A percentile compares a stretch with the other conserved stretches of the same genome.
Evolutionary conservation across 2,888 invertebrate genomes (phyloP).

Genomic region (Anagyrus pseudococci): DNA sequence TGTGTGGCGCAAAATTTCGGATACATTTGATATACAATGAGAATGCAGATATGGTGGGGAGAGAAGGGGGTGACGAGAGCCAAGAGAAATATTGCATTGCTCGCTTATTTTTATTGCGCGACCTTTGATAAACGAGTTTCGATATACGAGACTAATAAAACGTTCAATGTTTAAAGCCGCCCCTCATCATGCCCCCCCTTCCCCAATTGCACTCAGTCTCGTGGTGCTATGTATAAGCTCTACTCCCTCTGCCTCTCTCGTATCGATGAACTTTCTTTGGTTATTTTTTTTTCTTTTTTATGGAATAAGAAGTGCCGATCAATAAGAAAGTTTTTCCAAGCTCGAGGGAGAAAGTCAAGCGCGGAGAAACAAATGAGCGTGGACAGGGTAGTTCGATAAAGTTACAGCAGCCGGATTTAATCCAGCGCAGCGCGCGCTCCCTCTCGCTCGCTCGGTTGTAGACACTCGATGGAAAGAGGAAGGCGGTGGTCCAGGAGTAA

Average conservation of each 20-base stretch:
- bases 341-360: too few species aligned
- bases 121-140: constrained; percentile 8
- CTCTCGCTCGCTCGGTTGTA: too few species aligned
- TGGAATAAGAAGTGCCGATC: not conserved
- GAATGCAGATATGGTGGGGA: not conserved
- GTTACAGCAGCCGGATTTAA: too few species aligned
- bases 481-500: not conserved
- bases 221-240: not conserved
- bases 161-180: too few species aligned
- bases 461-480: too few species aligned
- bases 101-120: not conserved
- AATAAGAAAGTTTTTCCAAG: too few species aligned
- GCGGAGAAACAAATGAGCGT: too few species aligned
- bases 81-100: not conserved
- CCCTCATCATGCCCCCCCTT: too few species aligned
- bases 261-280: too few species aligned
- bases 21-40: constrained; percentile 24
- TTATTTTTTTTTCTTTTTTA: not conserved
- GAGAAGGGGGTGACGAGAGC: not conserved
- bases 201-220: not conserved
- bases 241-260: too few species aligned
- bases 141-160: constrained; percentile 1
- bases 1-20: constrained; percentile 16
- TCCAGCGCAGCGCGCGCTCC: too few species aligned
- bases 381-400: too few species aligned